These are phyloP conservation scores for Ptiloglossa arizonensis DNA, from an alignment of 1,140 invertebrate genomes.

Conservation along the genomic window DNA sequence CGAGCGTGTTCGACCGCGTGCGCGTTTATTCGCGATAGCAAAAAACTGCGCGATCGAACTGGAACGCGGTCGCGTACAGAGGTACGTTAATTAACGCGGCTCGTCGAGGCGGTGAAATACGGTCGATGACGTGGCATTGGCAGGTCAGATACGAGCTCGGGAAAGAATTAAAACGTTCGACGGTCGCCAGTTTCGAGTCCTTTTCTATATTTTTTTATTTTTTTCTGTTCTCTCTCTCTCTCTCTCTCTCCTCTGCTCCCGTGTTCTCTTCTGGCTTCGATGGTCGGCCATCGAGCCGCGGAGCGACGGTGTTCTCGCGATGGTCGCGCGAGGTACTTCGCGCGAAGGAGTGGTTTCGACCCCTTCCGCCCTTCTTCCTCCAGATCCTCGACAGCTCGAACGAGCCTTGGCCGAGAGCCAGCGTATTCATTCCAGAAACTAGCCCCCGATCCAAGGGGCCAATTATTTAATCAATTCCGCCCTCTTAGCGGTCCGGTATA, in stretches of 20 bases:
- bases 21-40: conserved; percentile 8
- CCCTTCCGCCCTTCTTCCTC: conserved; percentile 60
- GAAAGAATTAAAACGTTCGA: conserved; percentile 21
- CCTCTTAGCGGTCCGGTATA: conserved; percentile 77
- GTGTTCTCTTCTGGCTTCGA: not conserved
- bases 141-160: conserved; percentile 14
- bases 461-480: conserved; percentile 83
- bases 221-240: too few species aligned
- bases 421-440: conserved; percentile 81
- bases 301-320: conserved; percentile 63
- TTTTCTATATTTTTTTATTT: too few species aligned
- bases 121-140: conserved; percentile 34
- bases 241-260: not conserved
- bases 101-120: conserved; percentile 12
- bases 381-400: conserved; percentile 53
- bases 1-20: not conserved
- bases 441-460: conserved; percentile 80
- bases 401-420: conserved; percentile 75
- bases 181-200: not conserved
- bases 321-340: conserved; percentile 64
- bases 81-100: conserved; percentile 38
- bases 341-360: conserved; percentile 69
- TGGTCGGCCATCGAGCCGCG: conserved; percentile 78
- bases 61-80: conserved; percentile 11
- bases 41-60: conserved; percentile 19